These are phyloP conservation scores for Lingula anatina DNA, from an alignment of 2,888 invertebrate genomes.

Conservation along the genomic window DNA sequence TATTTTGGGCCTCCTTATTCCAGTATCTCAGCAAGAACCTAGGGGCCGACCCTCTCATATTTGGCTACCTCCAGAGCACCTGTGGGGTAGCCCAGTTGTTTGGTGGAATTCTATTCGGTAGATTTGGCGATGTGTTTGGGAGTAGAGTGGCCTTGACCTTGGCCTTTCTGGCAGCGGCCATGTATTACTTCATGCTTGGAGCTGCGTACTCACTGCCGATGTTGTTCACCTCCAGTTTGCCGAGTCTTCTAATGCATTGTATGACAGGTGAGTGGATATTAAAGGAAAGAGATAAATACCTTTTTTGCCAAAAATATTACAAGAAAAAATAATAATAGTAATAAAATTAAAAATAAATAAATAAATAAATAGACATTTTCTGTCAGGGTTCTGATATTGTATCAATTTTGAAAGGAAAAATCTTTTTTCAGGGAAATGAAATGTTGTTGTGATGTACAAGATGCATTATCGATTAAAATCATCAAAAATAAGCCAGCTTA, in stretches of 20 bases:
- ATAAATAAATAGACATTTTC: too few species aligned
- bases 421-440: too few species aligned
- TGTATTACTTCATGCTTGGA: conserved; percentile 33
- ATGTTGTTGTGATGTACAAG: too few species aligned
- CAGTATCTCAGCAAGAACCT: conserved; percentile 46
- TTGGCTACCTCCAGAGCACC: conserved; percentile 47
- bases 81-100: conserved; percentile 43
- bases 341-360: too few species aligned
- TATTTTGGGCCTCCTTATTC: conserved; percentile 10
- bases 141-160: conserved; percentile 39
- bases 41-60: conserved; percentile 37
- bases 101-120: conserved; percentile 44
- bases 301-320: too few species aligned
- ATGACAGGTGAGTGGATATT: conserved; percentile 48
- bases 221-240: conserved; percentile 40
- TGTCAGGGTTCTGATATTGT: too few species aligned
- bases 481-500: too few species aligned
- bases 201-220: conserved; percentile 29
- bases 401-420: too few species aligned
- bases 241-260: conserved; percentile 44
- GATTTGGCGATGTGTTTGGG: conserved; percentile 47
- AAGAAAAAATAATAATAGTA: too few species aligned
- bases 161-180: conserved; percentile 34
- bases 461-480: too few species aligned
- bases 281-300: too few species aligned